Evolutionary conservation across 2,888 invertebrate genomes (phyloP), one percentile per base, ranked within the genome.

Genomic region (Pinctada fucata): DNA sequence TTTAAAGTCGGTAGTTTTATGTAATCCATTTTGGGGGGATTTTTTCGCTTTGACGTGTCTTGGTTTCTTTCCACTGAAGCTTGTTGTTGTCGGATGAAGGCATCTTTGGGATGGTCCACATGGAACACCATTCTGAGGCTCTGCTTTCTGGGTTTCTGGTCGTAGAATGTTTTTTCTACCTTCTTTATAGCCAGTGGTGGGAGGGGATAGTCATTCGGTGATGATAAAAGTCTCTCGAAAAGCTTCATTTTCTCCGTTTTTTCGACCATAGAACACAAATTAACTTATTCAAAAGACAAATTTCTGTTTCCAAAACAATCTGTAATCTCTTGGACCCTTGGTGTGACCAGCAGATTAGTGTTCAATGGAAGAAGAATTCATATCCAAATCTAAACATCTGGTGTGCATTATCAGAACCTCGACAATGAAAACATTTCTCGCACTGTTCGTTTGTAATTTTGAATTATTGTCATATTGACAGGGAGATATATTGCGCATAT

Each of bases 221-320:
- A 74, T 31, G 74, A 74, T 66, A 74, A 74, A n/a, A 74, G 58
- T 50, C 74, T 65, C 45, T 74, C 74, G n/a, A 74, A 50, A n/a
- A 74, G 49, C 48, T 47, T 31, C 66, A 74, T 66, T 2, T 10
- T 51, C 51, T 66, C 45, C 49, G 49, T 51, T 49, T 51, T 51
- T 16, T 66, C 58, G 58, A 13, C 58, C 58, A 13, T 58, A 58
- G 58, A 58, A 10, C 58, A 58, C 58, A 58, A 58, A 10, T 58
- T 6, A 10, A 13, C 0, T 58, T 1, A 10, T 13, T 58, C 58
- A 58, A 58, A 58, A 13, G 13, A 58, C 6, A 58, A 10, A 58
- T 58, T 58, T 58, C 13, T 10, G 58, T 58, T 58, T 58, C 58
- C 58, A 58, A 58, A 58, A 58, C 58, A 58, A 6, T 31, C 31